phyloP scores from a whole-genome alignment of 1,140 invertebrate genomes.

The Dinoponera quadriceps region DNA sequence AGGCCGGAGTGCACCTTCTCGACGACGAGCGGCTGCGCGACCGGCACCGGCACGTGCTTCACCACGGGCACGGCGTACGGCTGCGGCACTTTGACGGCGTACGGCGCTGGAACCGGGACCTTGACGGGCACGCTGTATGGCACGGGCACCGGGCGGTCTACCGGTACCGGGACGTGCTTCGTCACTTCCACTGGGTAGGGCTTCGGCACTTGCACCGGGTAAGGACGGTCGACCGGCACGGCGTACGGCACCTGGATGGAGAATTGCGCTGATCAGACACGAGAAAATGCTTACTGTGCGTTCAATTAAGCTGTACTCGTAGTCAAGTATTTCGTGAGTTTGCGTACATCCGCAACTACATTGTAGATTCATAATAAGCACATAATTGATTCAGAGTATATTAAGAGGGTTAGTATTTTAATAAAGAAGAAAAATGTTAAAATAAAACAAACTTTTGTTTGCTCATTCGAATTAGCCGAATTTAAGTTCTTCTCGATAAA shows the following conservation, averaged over 20 bases:
- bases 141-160: slow-evolving; percentile 79
- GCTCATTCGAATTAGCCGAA: too few relatives aligned
- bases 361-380: too few relatives aligned
- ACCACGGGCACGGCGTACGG: slow-evolving; percentile 78
- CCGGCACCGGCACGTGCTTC: slow-evolving; percentile 74
- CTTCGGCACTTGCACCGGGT: slow-evolving; percentile 76
- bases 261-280: background rate
- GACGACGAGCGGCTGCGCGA: slow-evolving; percentile 65
- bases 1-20: slow-evolving; percentile 33
- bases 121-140: slow-evolving; percentile 76
- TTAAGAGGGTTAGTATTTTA: too few relatives aligned
- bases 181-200: slow-evolving; percentile 80
- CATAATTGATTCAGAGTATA: too few relatives aligned
- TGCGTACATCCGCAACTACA: too few relatives aligned
- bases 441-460: too few relatives aligned
- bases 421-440: too few relatives aligned
- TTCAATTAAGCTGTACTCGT: too few relatives aligned
- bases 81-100: slow-evolving; percentile 76
- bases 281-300: too few relatives aligned
- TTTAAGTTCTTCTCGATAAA: too few relatives aligned
- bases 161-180: slow-evolving; percentile 78
- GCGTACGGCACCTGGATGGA: slow-evolving; percentile 76
- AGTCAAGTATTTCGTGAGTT: too few relatives aligned
- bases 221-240: slow-evolving; percentile 79
- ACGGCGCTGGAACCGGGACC: slow-evolving; percentile 79